These are phyloP conservation scores for Ochotona curzoniae DNA, from an alignment of 2,113 vertebrate species.

Conservation along the genomic window DNA sequence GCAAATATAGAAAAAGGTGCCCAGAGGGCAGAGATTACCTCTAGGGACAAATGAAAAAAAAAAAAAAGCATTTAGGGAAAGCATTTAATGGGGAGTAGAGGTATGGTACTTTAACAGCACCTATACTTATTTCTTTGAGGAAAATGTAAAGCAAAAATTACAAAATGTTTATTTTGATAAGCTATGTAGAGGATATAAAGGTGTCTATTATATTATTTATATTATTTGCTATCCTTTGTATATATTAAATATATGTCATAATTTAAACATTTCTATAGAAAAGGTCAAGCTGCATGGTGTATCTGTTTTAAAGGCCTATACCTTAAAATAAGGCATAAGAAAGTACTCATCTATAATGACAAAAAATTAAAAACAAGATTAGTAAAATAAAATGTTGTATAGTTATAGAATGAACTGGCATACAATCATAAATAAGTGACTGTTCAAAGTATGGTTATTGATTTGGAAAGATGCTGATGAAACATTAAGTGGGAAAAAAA, in stretches of 20 bases:
- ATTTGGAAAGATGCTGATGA: constrained; percentile 33
- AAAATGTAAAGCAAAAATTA: constrained; percentile 29
- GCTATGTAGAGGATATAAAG: background rate
- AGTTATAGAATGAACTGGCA: constrained; percentile 43
- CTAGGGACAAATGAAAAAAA: background rate
- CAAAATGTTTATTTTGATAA: constrained; percentile 22
- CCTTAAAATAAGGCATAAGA: constrained; percentile 1
- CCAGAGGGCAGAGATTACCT: background rate
- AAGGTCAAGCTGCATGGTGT: background rate
- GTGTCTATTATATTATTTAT: background rate
- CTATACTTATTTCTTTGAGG: background rate
- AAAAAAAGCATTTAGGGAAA: background rate
- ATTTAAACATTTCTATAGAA: constrained; percentile 37
- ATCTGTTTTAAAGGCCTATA: background rate
- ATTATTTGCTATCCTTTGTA: background rate
- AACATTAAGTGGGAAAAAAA: background rate
- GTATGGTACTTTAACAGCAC: background rate
- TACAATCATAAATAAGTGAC: background rate
- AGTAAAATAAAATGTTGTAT: background rate
- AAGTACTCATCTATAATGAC: background rate
- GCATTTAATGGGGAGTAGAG: background rate
- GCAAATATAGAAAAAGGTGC: background rate
- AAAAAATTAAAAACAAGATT: constrained; percentile 4
- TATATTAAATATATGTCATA: constrained; percentile 27
- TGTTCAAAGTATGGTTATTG: constrained; percentile 8